A percentile compares a stretch with the other conserved stretches of the same genome.
Evolutionary conservation across 1,140 invertebrate genomes (phyloP).

Genomic region (Papilio helenus): DNA sequence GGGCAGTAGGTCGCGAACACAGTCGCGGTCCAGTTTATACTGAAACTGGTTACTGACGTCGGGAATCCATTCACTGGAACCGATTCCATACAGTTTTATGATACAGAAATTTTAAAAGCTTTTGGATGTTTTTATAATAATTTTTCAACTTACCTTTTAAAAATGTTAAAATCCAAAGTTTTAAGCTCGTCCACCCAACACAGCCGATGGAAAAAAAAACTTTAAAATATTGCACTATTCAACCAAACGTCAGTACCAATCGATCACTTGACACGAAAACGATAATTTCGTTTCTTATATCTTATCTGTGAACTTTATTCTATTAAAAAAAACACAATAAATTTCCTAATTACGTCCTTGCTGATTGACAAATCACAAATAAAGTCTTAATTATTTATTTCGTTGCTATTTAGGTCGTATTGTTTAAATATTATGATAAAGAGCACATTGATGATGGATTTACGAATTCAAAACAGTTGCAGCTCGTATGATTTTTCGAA

Average conservation of each 20-base stretch:
- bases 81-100: slow-evolving; percentile 41
- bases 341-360: slow-evolving; percentile 66
- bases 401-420: slow-evolving; percentile 64
- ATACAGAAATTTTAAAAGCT: neutral
- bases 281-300: slow-evolving; percentile 61
- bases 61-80: slow-evolving; percentile 45
- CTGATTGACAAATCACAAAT: slow-evolving; percentile 18
- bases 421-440: slow-evolving; percentile 48
- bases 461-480: slow-evolving; percentile 29
- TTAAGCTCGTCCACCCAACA: slow-evolving; percentile 40
- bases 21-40: slow-evolving; percentile 33
- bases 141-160: slow-evolving; percentile 54
- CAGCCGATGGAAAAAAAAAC: slow-evolving; percentile 46
- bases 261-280: slow-evolving; percentile 62
- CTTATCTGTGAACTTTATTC: slow-evolving; percentile 57
- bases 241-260: slow-evolving; percentile 55
- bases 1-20: slow-evolving; percentile 45
- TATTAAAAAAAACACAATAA: slow-evolving; percentile 58
- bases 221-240: slow-evolving; percentile 61
- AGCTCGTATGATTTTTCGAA: slow-evolving; percentile 32
- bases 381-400: slow-evolving; percentile 45
- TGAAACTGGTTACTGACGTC: slow-evolving; percentile 45
- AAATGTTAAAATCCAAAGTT: slow-evolving; percentile 65
- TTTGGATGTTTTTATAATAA: neutral
- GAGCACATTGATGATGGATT: slow-evolving; percentile 11